Evolutionary conservation across 2,113 vertebrate species (phyloP).

Genomic region (Myiagra hebetior): DNA sequence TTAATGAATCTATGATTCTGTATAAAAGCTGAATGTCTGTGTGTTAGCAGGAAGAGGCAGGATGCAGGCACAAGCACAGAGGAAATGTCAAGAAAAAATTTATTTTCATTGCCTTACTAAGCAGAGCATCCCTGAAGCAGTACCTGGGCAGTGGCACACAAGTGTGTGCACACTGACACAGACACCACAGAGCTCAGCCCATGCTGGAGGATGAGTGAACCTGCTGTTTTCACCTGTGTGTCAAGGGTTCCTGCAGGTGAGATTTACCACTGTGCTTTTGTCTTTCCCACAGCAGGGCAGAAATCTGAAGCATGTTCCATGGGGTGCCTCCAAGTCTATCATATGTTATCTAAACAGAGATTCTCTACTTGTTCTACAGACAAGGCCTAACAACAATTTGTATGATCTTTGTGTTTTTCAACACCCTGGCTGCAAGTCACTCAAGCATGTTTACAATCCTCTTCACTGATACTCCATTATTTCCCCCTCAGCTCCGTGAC

Average conservation of each 20-base stretch:
- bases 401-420: not conserved
- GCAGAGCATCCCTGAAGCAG: not conserved
- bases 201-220: rapidly evolving
- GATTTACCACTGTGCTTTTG: not conserved
- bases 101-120: not conserved
- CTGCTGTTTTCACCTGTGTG: not conserved
- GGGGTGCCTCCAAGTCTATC: not conserved
- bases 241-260: no score
- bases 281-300: not conserved
- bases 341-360: not conserved
- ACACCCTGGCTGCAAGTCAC: not conserved
- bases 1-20: not conserved
- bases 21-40: not conserved
- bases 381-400: not conserved
- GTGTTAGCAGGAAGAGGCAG: not conserved
- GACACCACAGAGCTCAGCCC: not conserved
- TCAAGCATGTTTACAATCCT: not conserved
- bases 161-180: no score
- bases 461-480: not conserved
- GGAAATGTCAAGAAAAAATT: not conserved
- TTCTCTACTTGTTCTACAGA: not conserved
- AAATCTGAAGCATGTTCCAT: not conserved
- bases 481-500: not conserved
- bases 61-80: not conserved
- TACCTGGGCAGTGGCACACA: not conserved